Percentiles rank a stretch among this genome's conserved stretches.
Conservation (phyloP, 2,113 vertebrate species). For the Equus quagga region DNA sequence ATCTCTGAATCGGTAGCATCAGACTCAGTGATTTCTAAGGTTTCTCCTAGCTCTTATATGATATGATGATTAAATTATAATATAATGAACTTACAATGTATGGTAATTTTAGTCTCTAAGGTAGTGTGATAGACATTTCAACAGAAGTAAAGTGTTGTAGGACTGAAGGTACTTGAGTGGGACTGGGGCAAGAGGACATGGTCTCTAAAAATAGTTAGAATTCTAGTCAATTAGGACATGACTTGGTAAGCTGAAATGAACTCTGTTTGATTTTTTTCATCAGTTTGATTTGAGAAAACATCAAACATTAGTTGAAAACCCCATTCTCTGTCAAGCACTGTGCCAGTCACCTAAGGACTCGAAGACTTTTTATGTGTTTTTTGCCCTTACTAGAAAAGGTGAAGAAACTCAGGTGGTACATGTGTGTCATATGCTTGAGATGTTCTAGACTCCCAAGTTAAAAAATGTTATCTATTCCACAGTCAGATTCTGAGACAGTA, state of each 20-base stretch:
- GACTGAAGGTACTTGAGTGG: background rate
- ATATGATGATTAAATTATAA: background rate
- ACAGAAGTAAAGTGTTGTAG: background rate
- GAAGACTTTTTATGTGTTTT: constrained; percentile 13
- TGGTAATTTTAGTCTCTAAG: background rate
- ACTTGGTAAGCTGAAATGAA: background rate
- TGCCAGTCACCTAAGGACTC: background rate
- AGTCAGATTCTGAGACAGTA: background rate
- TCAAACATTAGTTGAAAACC: background rate
- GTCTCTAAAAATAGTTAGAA: constrained; percentile 21
- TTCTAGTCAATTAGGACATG: background rate
- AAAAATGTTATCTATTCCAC: background rate
- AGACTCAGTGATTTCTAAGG: background rate
- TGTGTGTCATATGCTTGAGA: background rate
- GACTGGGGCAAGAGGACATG: background rate
- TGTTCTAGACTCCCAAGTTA: background rate
- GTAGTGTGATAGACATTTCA: background rate
- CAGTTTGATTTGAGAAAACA: constrained; percentile 23
- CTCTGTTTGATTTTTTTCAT: background rate
- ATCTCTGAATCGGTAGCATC: background rate
- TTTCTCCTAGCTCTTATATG: background rate
- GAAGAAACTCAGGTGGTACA: background rate
- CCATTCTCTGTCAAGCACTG: background rate
- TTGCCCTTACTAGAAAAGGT: background rate
- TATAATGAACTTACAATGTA: background rate